Evolutionary conservation across 2,113 vertebrate genomes (phyloP).

Genomic region (Gulo gulo): DNA sequence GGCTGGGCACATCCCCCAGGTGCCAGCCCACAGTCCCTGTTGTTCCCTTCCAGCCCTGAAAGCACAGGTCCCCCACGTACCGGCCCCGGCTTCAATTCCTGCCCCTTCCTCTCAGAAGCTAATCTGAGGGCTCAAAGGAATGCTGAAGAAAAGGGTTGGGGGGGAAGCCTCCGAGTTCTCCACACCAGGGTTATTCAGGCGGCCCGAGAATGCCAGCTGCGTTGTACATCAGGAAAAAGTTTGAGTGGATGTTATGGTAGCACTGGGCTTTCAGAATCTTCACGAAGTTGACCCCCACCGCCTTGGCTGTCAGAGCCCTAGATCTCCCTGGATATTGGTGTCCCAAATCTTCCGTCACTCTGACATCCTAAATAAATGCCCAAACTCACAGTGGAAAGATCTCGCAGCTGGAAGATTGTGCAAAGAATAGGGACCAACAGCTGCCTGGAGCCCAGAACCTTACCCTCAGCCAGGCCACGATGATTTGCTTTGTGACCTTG

Average conservation of each 20-base stretch:
- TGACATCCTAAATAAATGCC: neutral
- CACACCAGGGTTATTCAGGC: neutral
- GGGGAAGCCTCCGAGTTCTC: too few relatives aligned
- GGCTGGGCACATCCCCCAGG: neutral
- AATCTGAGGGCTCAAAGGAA: neutral
- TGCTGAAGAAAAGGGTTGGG: neutral
- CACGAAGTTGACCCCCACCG: accelerated
- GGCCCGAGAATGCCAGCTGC: neutral
- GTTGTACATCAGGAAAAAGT: neutral
- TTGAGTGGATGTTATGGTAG: too few relatives aligned
- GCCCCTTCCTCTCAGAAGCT: neutral
- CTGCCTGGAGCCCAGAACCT: neutral
- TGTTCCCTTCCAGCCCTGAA: neutral
- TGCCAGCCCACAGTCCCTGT: neutral
- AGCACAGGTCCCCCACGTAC: accelerated
- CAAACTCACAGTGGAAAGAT: neutral
- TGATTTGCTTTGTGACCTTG: neutral
- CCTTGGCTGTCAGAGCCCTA: neutral
- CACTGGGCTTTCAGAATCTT: neutral
- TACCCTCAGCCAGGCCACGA: neutral
- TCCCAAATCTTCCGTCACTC: neutral
- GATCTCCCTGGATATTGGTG: neutral
- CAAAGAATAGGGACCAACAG: neutral
- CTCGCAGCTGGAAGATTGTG: neutral
- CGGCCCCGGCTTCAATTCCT: neutral